Conservation (phyloP, 2,888 invertebrate genomes). For the Adelphocoris suturalis region DNA sequence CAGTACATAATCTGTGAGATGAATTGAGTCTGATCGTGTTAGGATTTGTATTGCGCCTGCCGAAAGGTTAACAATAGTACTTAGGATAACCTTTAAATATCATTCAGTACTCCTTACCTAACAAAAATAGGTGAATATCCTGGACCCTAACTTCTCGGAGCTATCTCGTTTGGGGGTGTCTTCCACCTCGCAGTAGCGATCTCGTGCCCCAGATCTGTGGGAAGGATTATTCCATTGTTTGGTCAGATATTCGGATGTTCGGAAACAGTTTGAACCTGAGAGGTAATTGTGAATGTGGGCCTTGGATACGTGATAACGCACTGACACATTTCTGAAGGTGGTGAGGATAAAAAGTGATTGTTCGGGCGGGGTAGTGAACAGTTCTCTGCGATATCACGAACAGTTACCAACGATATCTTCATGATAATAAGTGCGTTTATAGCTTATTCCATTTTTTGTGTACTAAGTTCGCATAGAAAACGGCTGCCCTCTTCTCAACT, state of each 20-base stretch:
- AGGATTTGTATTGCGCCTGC: too few species aligned
- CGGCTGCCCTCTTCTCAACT: too few species aligned
- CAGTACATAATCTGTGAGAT: too few species aligned
- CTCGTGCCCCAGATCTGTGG: conserved; percentile 6
- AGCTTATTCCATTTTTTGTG: too few species aligned
- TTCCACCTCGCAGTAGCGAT: not conserved
- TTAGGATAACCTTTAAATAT: too few species aligned
- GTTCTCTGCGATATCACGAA: not conserved
- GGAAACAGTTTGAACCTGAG: not conserved
- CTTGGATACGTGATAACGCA: not conserved
- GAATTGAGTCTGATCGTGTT: too few species aligned
- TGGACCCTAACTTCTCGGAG: too few species aligned
- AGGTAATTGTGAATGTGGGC: not conserved
- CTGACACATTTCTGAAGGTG: not conserved
- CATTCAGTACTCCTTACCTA: too few species aligned
- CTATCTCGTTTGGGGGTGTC: not conserved
- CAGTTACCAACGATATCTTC: not conserved
- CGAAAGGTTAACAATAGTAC: too few species aligned
- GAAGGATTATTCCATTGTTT: conserved; percentile 17
- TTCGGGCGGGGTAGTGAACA: not conserved
- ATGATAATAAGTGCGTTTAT: too few species aligned
- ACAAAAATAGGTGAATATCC: too few species aligned
- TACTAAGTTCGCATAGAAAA: too few species aligned
- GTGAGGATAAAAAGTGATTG: conserved; percentile 27
- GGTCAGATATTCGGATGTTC: not conserved